Conservation (phyloP, 2,888 invertebrate species). For the Chalcis sispes region DNA sequence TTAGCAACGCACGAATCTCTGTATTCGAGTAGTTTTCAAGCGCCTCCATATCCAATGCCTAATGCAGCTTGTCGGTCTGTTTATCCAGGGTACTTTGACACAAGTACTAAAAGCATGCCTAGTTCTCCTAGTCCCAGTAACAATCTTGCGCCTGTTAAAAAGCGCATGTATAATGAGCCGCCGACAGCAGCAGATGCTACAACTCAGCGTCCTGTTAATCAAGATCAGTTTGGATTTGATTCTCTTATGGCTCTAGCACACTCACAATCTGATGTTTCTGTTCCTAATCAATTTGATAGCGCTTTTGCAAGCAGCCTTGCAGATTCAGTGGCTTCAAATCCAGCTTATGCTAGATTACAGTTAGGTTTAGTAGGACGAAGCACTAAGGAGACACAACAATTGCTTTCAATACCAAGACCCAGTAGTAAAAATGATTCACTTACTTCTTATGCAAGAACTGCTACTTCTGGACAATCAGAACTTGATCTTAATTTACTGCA, state of each 20-base stretch:
- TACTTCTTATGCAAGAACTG: slow-evolving; percentile 66
- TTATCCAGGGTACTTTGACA: slow-evolving; percentile 72
- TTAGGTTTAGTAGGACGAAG: slow-evolving; percentile 70
- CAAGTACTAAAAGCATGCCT: slow-evolving; percentile 63
- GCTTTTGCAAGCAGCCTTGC: slow-evolving; percentile 69
- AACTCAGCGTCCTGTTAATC: slow-evolving; percentile 64
- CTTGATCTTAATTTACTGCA: slow-evolving; percentile 72
- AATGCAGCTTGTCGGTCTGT: slow-evolving; percentile 69
- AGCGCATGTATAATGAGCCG: slow-evolving; percentile 71
- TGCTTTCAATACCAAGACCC: slow-evolving; percentile 70
- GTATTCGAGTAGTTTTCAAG: slow-evolving; percentile 71
- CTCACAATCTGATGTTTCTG: slow-evolving; percentile 64
- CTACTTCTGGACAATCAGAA: slow-evolving; percentile 64
- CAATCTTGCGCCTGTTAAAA: slow-evolving; percentile 70
- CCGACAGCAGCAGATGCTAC: slow-evolving; percentile 59
- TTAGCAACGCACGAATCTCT: slow-evolving; percentile 69
- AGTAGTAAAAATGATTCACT: slow-evolving; percentile 73
- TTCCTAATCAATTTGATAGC: slow-evolving; percentile 69
- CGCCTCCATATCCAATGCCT: slow-evolving; percentile 71
- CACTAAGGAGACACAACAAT: slow-evolving; percentile 71
- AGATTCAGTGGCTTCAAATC: slow-evolving; percentile 69
- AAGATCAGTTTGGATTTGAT: slow-evolving; percentile 72
- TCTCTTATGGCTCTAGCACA: slow-evolving; percentile 69
- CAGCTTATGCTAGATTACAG: slow-evolving; percentile 70
- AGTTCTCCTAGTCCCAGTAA: slow-evolving; percentile 57